Conservation (phyloP, 2,888 invertebrate species). For the Rhagium mordax region DNA sequence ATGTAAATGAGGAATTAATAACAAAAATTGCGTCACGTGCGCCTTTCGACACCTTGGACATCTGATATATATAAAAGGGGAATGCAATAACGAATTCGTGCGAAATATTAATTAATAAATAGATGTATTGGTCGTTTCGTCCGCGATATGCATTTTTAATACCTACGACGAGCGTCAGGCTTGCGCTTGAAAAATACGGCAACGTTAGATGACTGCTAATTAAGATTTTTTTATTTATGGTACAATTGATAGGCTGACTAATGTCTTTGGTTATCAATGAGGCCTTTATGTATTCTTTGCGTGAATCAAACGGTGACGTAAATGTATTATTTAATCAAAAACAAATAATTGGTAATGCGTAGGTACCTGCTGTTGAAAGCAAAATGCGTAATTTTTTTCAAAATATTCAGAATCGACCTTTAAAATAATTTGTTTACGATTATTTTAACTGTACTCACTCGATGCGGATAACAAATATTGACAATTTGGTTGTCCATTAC, state of each 20-base stretch:
- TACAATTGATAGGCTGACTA: background rate
- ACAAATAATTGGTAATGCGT: too few species aligned
- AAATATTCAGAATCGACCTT: too few species aligned
- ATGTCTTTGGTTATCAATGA: background rate
- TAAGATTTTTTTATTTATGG: constrained; percentile 2
- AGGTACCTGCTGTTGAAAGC: too few species aligned
- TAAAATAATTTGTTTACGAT: too few species aligned
- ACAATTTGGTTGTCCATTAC: too few species aligned
- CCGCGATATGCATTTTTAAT: constrained; percentile 28
- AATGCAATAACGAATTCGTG: constrained; percentile 7
- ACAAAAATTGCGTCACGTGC: constrained; percentile 27
- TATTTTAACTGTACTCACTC: too few species aligned
- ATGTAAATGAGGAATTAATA: constrained; percentile 14
- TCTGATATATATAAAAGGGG: constrained; percentile 19
- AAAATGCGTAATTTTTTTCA: too few species aligned
- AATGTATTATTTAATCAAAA: too few species aligned
- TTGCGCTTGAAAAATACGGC: background rate
- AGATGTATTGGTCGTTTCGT: background rate
- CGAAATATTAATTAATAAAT: constrained; percentile 23
- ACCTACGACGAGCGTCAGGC: background rate
- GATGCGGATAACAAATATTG: too few species aligned
- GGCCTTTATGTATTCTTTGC: background rate
- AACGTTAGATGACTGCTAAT: constrained; percentile 1
- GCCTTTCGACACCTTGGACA: constrained; percentile 19
- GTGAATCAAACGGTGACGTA: background rate